Evolutionary conservation across 2,113 vertebrate species (phyloP).

Genomic region (Hemiprocne comata): DNA sequence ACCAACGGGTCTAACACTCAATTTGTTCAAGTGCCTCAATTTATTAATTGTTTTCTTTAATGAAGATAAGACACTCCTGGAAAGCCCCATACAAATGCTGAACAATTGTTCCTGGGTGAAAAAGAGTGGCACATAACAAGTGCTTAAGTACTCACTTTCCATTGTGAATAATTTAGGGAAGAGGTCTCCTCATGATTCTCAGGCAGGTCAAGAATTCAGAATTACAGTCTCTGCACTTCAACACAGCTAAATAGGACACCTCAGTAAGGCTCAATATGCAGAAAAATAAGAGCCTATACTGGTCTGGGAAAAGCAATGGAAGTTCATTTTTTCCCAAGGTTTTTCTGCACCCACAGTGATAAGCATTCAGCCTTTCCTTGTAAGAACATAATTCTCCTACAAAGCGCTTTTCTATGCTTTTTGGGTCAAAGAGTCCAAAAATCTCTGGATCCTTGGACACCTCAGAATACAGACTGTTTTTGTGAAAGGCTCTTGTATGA

Average conservation of each 20-base stretch:
- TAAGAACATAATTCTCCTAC: neutral
- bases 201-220: fast-evolving
- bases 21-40: neutral
- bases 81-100: neutral
- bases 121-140: neutral
- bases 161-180: neutral
- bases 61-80: neutral
- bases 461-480: neutral
- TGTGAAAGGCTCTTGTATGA: neutral
- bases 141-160: neutral
- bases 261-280: neutral
- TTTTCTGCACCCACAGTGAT: neutral
- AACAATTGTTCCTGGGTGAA: neutral
- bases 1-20: neutral
- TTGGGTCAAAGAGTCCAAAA: neutral
- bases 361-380: neutral
- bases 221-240: neutral
- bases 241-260: neutral
- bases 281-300: neutral
- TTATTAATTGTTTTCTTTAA: neutral
- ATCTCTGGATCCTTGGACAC: neutral
- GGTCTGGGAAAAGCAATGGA: neutral
- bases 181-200: neutral
- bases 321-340: neutral
- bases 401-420: neutral